A percentile compares a stretch with the other conserved stretches of the same genome.
phyloP scores from a whole-genome alignment of 2,888 invertebrate species.

The Hirtodrosophila trivittata region DNA sequence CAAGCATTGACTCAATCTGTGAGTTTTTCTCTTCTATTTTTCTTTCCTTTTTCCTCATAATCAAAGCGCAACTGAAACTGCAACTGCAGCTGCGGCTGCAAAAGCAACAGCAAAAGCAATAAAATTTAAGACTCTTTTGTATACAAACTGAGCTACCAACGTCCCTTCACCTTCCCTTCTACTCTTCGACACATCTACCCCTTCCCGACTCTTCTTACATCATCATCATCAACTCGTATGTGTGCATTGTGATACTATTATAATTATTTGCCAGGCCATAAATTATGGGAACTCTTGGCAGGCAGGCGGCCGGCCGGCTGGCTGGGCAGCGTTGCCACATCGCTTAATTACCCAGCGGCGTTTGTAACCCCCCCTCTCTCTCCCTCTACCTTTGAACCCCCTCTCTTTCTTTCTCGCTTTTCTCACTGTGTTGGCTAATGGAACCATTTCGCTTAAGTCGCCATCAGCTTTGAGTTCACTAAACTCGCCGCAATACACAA shows the following conservation, averaged over 20 bases:
- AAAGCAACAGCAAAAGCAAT: constrained; percentile 49
- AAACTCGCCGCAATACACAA: constrained; percentile 30
- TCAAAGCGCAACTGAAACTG: constrained; percentile 60
- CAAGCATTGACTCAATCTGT: constrained; percentile 5
- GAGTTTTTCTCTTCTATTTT: not conserved
- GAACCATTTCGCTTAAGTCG: constrained; percentile 53
- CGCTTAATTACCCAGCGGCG: constrained; percentile 67
- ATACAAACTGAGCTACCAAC: constrained; percentile 10
- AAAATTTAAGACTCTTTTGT: constrained; percentile 77
- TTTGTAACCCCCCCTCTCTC: constrained; percentile 39
- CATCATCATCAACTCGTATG: constrained; percentile 3
- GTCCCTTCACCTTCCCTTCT: not conserved
- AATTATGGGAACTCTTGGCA: constrained; percentile 68
- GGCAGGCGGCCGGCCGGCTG: constrained; percentile 10
- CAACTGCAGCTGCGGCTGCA: not conserved
- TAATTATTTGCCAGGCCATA: constrained; percentile 73
- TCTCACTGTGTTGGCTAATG: constrained; percentile 54
- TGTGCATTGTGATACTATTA: constrained; percentile 70
- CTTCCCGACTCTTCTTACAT: not conserved
- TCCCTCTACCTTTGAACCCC: not conserved
- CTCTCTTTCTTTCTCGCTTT: not conserved
- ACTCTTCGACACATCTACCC: not conserved
- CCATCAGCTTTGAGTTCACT: constrained; percentile 45
- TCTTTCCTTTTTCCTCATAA: constrained; percentile 61
- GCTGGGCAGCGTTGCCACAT: constrained; percentile 65